Percentiles rank a stretch among this genome's conserved stretches.
phyloP scores from a whole-genome alignment of 37 sponge, comb jelly and placozoan genomes.

The Dysidea cf. avara region DNA sequence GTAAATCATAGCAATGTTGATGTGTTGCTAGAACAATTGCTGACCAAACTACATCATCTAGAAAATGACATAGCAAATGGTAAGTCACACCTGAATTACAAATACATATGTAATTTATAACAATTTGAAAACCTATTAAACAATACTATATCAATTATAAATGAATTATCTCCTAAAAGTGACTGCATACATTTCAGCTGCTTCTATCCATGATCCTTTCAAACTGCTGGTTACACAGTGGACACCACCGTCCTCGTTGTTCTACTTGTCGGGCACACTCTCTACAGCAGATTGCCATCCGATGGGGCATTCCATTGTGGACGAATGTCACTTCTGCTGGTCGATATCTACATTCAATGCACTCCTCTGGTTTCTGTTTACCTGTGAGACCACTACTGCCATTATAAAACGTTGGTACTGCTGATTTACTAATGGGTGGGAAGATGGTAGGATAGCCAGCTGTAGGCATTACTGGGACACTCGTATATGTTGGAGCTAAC shows the following conservation, averaged over 20 bases:
- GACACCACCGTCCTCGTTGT: not conserved
- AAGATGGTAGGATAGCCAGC: not conserved
- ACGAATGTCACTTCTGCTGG: slow-evolving; percentile 3
- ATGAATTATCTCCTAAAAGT: no score
- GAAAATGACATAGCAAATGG: slow-evolving; percentile 42
- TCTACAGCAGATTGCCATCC: slow-evolving; percentile 11
- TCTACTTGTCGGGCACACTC: slow-evolving; percentile 18
- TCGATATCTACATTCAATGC: not conserved
- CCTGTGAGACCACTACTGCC: no score
- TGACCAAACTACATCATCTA: slow-evolving; percentile 1
- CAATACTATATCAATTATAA: no score
- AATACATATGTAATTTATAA: no score
- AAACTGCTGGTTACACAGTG: slow-evolving; percentile 3
- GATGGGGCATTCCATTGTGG: slow-evolving; percentile 1
- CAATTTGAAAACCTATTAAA: no score
- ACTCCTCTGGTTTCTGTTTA: not conserved
- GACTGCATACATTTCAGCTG: not conserved
- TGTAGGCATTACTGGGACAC: not conserved
- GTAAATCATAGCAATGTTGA: slow-evolving; percentile 29
- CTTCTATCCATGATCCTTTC: not conserved
- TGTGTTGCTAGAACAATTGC: not conserved
- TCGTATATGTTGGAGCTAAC: slow-evolving; percentile 14
- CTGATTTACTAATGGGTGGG: no score
- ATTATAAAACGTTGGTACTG: no score
- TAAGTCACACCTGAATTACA: not conserved